phyloP scores from a whole-genome alignment of 2,113 vertebrate species.

The Excalfactoria chinensis region DNA sequence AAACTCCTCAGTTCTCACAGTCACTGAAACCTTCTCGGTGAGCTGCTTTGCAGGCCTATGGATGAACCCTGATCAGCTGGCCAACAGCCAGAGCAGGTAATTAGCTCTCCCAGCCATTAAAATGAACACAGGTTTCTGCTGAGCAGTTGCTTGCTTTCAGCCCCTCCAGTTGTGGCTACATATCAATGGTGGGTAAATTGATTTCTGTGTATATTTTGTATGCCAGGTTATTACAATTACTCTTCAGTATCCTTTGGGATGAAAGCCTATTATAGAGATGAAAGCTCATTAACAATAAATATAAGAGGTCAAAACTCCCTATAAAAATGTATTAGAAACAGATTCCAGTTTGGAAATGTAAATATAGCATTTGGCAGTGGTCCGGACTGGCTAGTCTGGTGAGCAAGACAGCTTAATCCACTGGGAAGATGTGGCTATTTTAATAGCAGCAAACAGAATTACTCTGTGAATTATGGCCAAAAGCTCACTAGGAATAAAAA shows the following conservation, averaged over 20 bases:
- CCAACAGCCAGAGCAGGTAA: background rate
- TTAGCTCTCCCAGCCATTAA: background rate
- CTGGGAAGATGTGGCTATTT: slow-evolving; percentile 42
- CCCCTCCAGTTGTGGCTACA: background rate
- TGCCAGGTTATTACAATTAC: slow-evolving; percentile 61
- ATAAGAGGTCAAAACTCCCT: slow-evolving; percentile 66
- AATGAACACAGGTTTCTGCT: background rate
- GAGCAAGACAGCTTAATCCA: slow-evolving; percentile 35
- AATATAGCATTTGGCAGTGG: slow-evolving; percentile 59
- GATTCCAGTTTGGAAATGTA: slow-evolving; percentile 67
- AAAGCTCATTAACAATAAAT: slow-evolving; percentile 71
- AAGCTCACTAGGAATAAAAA: background rate
- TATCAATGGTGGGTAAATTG: slow-evolving; percentile 6
- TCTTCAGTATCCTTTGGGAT: slow-evolving; percentile 65
- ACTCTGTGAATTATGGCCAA: slow-evolving; percentile 14
- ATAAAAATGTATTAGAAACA: slow-evolving; percentile 69
- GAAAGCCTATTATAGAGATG: slow-evolving; percentile 51
- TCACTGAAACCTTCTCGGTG: background rate
- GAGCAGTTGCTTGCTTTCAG: background rate
- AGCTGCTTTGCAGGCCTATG: background rate
- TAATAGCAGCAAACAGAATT: slow-evolving; percentile 16
- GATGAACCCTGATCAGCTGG: background rate
- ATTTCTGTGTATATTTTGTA: slow-evolving; percentile 50
- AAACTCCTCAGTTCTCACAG: background rate
- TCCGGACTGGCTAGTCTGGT: background rate